A percentile compares a stretch with the other conserved stretches of the same genome.
Conservation (phyloP, 2,888 invertebrate genomes). For the Hedychridium roseum region DNA sequence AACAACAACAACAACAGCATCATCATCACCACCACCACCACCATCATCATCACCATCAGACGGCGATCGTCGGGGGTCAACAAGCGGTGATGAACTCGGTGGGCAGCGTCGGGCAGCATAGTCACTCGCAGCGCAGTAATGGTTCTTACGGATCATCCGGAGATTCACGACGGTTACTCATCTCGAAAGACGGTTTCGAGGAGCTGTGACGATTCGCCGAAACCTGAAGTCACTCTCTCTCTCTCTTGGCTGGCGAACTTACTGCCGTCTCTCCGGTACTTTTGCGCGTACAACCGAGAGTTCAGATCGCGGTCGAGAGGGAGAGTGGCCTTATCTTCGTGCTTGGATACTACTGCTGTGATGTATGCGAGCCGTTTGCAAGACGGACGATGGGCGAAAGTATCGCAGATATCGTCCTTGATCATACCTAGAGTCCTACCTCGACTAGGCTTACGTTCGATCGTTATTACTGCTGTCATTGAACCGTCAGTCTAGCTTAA, state of each 20-base stretch:
- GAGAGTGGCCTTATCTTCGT: constrained; percentile 22
- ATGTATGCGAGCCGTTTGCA: too few relatives aligned
- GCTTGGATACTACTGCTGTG: constrained; percentile 33
- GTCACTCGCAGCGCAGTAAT: constrained; percentile 34
- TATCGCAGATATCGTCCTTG: too few relatives aligned
- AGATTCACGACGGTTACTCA: constrained; percentile 36
- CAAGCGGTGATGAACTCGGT: neutral
- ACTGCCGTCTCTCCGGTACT: constrained; percentile 5
- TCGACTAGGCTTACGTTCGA: too few relatives aligned
- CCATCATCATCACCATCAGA: neutral
- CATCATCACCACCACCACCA: neutral
- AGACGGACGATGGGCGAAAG: too few relatives aligned
- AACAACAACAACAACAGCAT: constrained; percentile 11
- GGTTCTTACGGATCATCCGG: constrained; percentile 33
- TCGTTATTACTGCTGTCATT: too few relatives aligned
- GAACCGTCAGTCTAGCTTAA: too few relatives aligned
- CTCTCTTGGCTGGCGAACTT: constrained; percentile 4
- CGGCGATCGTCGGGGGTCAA: neutral
- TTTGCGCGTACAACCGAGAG: too few relatives aligned
- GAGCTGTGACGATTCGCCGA: constrained; percentile 34
- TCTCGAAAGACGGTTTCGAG: constrained; percentile 38
- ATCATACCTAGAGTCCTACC: too few relatives aligned
- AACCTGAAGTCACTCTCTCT: constrained; percentile 31
- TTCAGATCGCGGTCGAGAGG: constrained; percentile 15
- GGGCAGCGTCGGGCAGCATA: constrained; percentile 11